These are phyloP conservation scores for Chaetophractus vellerosus DNA, from an alignment of 2,797 vertebrate genomes.

Conservation along the genomic window DNA sequence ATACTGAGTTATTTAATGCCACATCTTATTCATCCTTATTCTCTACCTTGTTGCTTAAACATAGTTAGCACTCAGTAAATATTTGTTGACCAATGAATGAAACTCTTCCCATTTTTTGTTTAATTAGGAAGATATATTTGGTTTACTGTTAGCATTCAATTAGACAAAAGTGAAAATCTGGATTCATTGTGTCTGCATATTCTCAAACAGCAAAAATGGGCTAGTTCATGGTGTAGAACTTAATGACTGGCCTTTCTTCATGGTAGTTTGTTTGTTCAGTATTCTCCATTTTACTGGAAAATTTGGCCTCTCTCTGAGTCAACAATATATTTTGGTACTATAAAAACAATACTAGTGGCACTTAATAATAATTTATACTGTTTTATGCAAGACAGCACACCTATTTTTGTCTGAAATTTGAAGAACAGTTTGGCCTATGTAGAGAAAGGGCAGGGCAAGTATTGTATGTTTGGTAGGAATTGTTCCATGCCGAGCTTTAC, in stretches of 20 bases:
- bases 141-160: neutral
- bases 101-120: neutral
- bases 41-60: neutral
- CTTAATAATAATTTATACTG: neutral
- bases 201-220: neutral
- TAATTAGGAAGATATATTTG: neutral
- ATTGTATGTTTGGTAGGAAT: constrained; percentile 68
- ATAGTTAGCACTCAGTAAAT: neutral
- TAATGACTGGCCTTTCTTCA: neutral
- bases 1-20: neutral
- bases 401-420: constrained; percentile 12
- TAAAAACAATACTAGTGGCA: constrained; percentile 10
- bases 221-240: neutral
- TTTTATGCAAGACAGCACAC: neutral
- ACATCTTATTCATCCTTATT: neutral
- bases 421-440: neutral
- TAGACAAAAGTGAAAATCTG: neutral
- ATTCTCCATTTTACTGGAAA: constrained; percentile 42
- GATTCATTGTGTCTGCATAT: neutral
- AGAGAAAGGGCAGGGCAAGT: constrained; percentile 72
- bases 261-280: neutral
- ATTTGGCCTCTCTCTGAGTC: neutral
- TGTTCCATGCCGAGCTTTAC: constrained; percentile 77
- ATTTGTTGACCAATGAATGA: constrained; percentile 39
- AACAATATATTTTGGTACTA: neutral